Evolutionary conservation across 2,797 vertebrate genomes (phyloP), one percentile per base, ranked within the genome.

Genomic region (Fringilla coelebs): DNA sequence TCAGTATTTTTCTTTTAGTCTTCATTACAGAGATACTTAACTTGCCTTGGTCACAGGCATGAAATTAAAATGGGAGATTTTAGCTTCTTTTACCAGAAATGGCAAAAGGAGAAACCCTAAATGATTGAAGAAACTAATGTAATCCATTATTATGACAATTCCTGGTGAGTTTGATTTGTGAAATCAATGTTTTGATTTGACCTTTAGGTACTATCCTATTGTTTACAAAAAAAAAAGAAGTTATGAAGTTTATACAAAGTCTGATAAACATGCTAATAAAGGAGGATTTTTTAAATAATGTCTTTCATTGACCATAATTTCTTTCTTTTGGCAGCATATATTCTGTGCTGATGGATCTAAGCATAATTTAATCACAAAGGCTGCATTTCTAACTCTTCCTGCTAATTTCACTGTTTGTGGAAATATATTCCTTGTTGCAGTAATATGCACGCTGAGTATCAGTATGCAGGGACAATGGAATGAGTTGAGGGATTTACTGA

Each of bases 401-500:
- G n/a, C 60, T 90, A 79, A 84, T 93, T 95, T 96, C 32, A 40
- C n/a, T 82, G 45, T 74, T 94, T 72, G 63, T 89, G 61, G 85
- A 93, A 95, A 90, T 77, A 49, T 31, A 73, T 83, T 91, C 32
- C 20, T 80, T 75, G 24, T 57, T 91, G 55, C 77, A 74, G 45
- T 75, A 86, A 49, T 68, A 76, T 32, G 38, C 21, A 24, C 0
- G 2, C 63, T 76, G 52, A 87, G 22, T 91, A 68, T 85, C 63
- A 61, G 86, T 84, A 84, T 20, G 9, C 80, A 82, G 89, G 83
- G 77, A 87, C 91, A 94, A 28, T 51, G 19, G 80, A 93, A 86
- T 76, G 71, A 93, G 63, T 71, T 94, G 65, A 88, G 91, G 89
- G 89, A 93, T 90, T 95, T 96, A 73, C 88, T 91, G 67, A 90